These are phyloP conservation scores for Lysandra bellargus DNA, from an alignment of 2,888 invertebrate species.

Conservation along the genomic window DNA sequence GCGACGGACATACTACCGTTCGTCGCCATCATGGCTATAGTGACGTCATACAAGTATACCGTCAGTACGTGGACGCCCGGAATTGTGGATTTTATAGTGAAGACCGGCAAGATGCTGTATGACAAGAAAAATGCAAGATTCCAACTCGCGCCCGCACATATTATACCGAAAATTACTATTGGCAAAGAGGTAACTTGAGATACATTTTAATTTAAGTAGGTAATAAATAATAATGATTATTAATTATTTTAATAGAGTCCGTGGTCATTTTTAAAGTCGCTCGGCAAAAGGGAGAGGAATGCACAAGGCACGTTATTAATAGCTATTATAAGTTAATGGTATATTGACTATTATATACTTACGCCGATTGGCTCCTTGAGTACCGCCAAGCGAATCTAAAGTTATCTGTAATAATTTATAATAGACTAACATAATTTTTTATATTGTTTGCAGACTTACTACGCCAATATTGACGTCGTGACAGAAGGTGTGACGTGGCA, in stretches of 20 bases:
- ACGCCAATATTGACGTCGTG: conserved; percentile 74
- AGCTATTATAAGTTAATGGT: too few relatives aligned
- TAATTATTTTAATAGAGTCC: too few relatives aligned
- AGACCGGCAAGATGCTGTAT: conserved; percentile 67
- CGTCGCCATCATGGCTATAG: conserved; percentile 80
- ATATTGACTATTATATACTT: too few relatives aligned
- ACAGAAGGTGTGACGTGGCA: conserved; percentile 62
- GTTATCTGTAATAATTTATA: too few relatives aligned
- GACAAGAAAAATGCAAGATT: conserved; percentile 65
- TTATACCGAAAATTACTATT: conserved; percentile 82
- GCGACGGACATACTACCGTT: conserved; percentile 73
- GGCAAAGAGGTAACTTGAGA: conserved; percentile 68
- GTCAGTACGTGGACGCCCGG: conserved; percentile 81
- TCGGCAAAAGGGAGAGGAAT: too few relatives aligned
- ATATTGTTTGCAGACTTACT: conserved; percentile 62
- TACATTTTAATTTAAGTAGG: too few relatives aligned
- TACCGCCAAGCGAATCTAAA: too few relatives aligned
- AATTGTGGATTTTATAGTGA: conserved; percentile 81
- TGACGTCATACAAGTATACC: conserved; percentile 81
- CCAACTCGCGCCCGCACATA: conserved; percentile 76
- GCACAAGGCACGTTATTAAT: too few relatives aligned
- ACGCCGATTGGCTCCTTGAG: too few relatives aligned
- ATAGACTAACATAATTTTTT: too few relatives aligned
- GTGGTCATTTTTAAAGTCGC: too few relatives aligned
- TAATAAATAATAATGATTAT: too few relatives aligned